Percentiles rank a stretch among this genome's conserved stretches.
phyloP scores from a whole-genome alignment of 2,113 vertebrate genomes.

The Lathamus discolor region DNA sequence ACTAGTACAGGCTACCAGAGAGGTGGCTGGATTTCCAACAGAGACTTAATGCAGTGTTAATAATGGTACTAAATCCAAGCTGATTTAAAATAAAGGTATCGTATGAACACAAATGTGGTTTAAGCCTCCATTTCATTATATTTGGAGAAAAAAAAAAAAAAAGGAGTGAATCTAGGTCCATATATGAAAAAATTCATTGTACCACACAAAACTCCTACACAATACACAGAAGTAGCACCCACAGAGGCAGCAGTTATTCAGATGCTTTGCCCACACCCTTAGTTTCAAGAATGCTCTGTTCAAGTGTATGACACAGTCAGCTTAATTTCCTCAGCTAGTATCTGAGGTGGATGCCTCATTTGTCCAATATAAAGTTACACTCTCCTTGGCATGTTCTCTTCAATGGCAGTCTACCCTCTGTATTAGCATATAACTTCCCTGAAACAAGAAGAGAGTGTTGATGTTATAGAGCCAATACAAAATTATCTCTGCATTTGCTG shows the following conservation, averaged over 20 bases:
- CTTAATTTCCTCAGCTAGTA: neutral
- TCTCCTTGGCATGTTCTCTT: neutral
- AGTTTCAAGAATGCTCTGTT: neutral
- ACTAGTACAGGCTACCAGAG: neutral
- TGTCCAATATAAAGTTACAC: neutral
- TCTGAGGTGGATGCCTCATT: neutral
- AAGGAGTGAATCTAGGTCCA: neutral
- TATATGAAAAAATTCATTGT: neutral
- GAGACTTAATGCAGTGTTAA: neutral
- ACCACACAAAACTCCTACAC: neutral
- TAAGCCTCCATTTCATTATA: neutral
- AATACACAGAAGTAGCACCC: neutral
- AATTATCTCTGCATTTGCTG: neutral
- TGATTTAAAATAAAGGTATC: neutral
- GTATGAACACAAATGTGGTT: neutral
- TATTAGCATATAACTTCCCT: neutral
- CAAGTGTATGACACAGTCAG: neutral
- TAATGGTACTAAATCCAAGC: neutral
- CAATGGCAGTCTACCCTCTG: slow-evolving; percentile 20
- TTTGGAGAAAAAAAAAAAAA: neutral
- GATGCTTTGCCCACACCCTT: neutral
- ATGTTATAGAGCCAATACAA: neutral
- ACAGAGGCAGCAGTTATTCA: neutral
- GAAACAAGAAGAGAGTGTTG: neutral
- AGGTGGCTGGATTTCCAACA: neutral